Conservation (phyloP, 2,797 vertebrate genomes). For the Acanthornis magna region DNA sequence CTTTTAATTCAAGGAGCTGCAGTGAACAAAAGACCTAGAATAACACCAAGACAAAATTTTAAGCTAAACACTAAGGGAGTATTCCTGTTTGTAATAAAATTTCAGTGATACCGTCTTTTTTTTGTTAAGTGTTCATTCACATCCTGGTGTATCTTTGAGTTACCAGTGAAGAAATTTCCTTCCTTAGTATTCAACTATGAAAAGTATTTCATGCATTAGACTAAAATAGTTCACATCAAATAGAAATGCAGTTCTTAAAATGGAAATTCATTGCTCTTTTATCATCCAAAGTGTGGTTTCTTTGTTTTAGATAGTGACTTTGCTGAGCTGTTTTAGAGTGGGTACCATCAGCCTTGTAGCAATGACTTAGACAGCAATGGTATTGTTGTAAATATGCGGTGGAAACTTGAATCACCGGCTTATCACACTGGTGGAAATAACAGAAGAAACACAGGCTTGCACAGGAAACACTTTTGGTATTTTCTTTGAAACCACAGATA, state of each 20-base stretch:
- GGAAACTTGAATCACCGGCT: neutral
- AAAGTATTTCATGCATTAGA: neutral
- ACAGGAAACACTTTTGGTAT: neutral
- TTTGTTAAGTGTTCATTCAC: neutral
- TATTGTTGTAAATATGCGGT: neutral
- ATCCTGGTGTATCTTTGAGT: neutral
- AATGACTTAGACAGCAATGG: neutral
- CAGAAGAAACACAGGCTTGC: neutral
- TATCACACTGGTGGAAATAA: neutral
- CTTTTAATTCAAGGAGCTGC: neutral
- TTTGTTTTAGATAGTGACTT: neutral
- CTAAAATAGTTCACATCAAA: neutral
- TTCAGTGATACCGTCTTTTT: neutral
- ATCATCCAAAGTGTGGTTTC: neutral
- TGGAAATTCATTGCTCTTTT: neutral
- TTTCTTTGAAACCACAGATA: neutral
- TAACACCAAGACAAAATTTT: neutral
- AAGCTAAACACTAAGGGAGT: neutral
- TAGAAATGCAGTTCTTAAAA: neutral
- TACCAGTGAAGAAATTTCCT: neutral
- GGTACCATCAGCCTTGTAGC: neutral
- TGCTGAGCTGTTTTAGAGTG: neutral
- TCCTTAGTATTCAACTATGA: neutral
- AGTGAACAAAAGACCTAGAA: neutral
- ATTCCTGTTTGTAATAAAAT: neutral